A percentile compares a stretch with the other conserved stretches of the same genome.
Conservation (phyloP, 2,888 invertebrate genomes). For the Sinotaia quadrata region DNA sequence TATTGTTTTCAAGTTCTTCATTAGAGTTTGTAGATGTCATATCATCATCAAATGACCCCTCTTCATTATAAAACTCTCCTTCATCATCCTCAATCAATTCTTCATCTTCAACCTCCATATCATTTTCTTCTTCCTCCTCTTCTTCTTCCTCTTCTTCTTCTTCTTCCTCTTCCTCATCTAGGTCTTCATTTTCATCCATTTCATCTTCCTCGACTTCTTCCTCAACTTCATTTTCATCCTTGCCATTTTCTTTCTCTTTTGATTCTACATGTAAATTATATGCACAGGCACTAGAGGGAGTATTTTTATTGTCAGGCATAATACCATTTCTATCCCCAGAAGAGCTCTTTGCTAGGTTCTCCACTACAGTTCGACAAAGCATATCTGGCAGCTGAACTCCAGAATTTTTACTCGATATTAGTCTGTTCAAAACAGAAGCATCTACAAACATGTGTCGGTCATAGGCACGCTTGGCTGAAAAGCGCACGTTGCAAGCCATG, state of each 20-base stretch:
- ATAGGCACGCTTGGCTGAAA: slow-evolving; percentile 5
- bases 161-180: not conserved
- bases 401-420: not conserved
- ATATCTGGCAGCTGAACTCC: slow-evolving; percentile 4
- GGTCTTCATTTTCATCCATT: not conserved
- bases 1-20: slow-evolving; percentile 4
- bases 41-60: not conserved
- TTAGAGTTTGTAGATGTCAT: no score
- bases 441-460: slow-evolving; percentile 24
- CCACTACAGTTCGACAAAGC: slow-evolving; percentile 20
- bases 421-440: slow-evolving; percentile 11
- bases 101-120: slow-evolving; percentile 4
- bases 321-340: not conserved
- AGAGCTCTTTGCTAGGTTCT: slow-evolving; percentile 7
- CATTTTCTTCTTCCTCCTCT: not conserved
- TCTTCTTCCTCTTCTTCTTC: slow-evolving; percentile 5
- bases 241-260: not conserved
- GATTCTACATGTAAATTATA: not conserved
- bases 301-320: not conserved
- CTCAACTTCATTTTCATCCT: not conserved
- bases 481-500: slow-evolving; percentile 4
- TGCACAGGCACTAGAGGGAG: not conserved
- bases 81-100: not conserved
- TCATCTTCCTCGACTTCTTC: not conserved
- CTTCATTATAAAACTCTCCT: not conserved